Base-by-base conservation (phyloP, 2,797 vertebrate genomes). In the Molossus alvarezi region DNA sequence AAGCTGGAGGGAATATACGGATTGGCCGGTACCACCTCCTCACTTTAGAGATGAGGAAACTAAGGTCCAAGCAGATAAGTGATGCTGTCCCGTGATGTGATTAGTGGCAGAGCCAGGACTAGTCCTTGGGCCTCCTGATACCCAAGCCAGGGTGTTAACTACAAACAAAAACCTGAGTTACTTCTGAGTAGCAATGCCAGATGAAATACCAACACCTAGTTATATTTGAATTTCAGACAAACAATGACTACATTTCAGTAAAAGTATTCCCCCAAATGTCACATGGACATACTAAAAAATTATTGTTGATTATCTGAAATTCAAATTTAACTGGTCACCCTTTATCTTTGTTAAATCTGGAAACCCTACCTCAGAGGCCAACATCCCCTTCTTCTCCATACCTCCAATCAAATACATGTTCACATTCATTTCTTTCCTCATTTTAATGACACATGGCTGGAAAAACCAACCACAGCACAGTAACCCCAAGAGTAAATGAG, bases 151-250 rank as follows among this genome's bases (percentile, higher is more conserved):
- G 37, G 57, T 29, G 45, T 82, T 45, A 82, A 65, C 20, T 37
- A 58, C 64, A 81, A 73, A 79, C 37, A 75, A 88, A 96, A 94
- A 33, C 60, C 64, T 9, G 15, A 80, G 18, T 69, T 67, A 71
- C 72, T n/a, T 51, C 60, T 45, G 29, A 65, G 64, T 21, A 60
- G 51, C 73, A 41, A 9, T 82, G 69, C 11, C 67, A 88, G 20
- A 77, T 48, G 67, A 88, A 91, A 93, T 23, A 94, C 6, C 25
- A 60, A 58, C 5, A 65, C 4, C 5, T 9, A 64, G 23, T 84
- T 93, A 92, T 62, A 92, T 51, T 5, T 94, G 57, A 93, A 88
- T 93, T 92, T 88, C 69, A 92, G 60, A 55, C 57, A 93, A 92
- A 87, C n/a, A 75, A 25, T 60, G 45, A 95, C 23, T 25, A 51